Evolutionary conservation across 2,113 vertebrate genomes (phyloP), one percentile per base, ranked within the genome.

Genomic region (Parotia lawesii): DNA sequence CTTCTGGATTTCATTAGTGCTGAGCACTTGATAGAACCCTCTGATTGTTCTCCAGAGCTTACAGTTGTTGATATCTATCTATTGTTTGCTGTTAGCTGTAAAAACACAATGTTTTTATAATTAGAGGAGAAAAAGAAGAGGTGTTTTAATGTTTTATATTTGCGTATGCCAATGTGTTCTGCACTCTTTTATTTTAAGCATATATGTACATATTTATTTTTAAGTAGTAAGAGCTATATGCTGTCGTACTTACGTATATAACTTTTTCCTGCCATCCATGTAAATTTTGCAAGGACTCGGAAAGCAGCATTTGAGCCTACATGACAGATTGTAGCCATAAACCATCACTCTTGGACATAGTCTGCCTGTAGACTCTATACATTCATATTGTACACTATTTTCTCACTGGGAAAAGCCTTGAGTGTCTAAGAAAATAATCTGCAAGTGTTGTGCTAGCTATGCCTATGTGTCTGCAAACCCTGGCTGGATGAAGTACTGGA

Each of bases 41-140:
- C 12, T 90, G 88, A 64, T 40, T 81, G 72, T 35, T 83, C 89
- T 91, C 73, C 38, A 78, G 50, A 93, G 89, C 53, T 91, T 57
- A 64, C 33, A 89, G 91, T 73, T 94, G 94, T 75, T 94, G 87
- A 58, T 94, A 81, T 84, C 47, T 53, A 71, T 94, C 50, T 60
- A 61, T 79, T 89, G 73, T 82, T 93, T 61, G 40, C 65, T 81
- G 22, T 57, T 93, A 93, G 48, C 48, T 91, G 62, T 94, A 91
- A 91, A 93, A 93, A 75, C 29, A 47, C 38, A 35, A 24, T 71
- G 33, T 38, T 89, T 93, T 70, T 67, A 12, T 62, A 71, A 73
- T 50, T 53, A 33, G 24, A 9, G 11, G 31, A 17, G 28, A 42
- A 60, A 45, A 31, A 13, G 16, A 74, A 48, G 10, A 65, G 17